Base-by-base conservation (phyloP, 2,888 invertebrate genomes). In the Thereva unica region DNA sequence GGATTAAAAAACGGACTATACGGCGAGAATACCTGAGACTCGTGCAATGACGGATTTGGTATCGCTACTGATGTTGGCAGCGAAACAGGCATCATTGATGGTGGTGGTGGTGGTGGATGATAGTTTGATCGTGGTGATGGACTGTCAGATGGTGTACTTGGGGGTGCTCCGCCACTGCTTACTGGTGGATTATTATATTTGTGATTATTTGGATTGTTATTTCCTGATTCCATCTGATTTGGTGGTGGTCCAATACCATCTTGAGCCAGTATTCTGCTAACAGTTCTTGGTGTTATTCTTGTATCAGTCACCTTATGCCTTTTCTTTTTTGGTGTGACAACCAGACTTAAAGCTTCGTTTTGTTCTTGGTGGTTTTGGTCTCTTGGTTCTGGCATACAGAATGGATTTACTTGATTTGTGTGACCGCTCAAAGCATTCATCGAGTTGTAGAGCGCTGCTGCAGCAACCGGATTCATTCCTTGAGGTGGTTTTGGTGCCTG, bases 271-370 rank as follows among this genome's bases (percentile, higher is more conserved):
- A 94, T 89, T 72, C 94, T 85, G 79, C 92, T 93, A 53, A 94
- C 93, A 56, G 95, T 93, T 72, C 95, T 86, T 34, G 95, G 94
- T 41, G 95, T 94, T 73, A 95, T 92, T 74, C 95, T 85, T 64
- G 95, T 94, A 78, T 95, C 95, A 44, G 97, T 97, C 76, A 96
- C 93, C 90, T 97, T 97, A 78, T 97, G 96, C 66, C 97, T 86
- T 83, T 96, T 97, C 85, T 96, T 97, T 83, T 96, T 96, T 2
- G 94, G 93, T 54, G 93, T 92, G 73, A 97, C 95, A 68, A 97
- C 96, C 75, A 97, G 85, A 78, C 95, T 95, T 67, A 97, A 87
- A 4, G 97, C 95, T 80, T 96, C 96, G 80, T 93, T 93, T 80
- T 95, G 94, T 79, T 95, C 95, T 49, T 92, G 89, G n/a, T 61